Evolutionary conservation across 2,888 invertebrate species (phyloP).

Genomic region (Lepidonotus clava): DNA sequence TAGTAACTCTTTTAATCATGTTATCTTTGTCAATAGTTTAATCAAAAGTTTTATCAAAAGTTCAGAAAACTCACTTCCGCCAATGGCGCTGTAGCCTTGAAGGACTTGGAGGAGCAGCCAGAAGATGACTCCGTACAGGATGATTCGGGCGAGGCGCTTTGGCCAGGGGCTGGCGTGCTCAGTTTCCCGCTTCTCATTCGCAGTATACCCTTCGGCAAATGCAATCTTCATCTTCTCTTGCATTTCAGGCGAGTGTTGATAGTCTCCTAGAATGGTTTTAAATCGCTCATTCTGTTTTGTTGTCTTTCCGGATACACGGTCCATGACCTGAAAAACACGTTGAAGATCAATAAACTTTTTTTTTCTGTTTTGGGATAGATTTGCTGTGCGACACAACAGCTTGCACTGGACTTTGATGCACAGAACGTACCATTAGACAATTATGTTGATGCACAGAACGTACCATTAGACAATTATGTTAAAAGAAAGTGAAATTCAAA

Average conservation of each 20-base stretch:
- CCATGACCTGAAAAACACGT: conserved; percentile 22
- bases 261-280: conserved; percentile 57
- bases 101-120: conserved; percentile 68
- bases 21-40: too few species aligned
- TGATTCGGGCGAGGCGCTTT: conserved; percentile 60
- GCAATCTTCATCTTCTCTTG: conserved; percentile 65
- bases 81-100: conserved; percentile 68
- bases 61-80: conserved; percentile 67
- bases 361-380: too few species aligned
- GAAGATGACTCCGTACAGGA: conserved; percentile 65
- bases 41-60: not conserved
- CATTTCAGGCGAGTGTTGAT: conserved; percentile 33
- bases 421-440: too few species aligned
- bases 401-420: too few species aligned
- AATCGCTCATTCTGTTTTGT: conserved; percentile 57
- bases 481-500: too few species aligned
- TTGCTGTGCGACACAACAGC: too few species aligned
- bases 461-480: too few species aligned
- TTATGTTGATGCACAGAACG: too few species aligned
- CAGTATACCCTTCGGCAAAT: conserved; percentile 74
- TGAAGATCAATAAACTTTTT: too few species aligned
- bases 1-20: not conserved
- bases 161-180: conserved; percentile 59
- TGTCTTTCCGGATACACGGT: not conserved
- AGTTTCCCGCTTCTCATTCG: conserved; percentile 64